Percentiles rank a stretch among this genome's conserved stretches.
phyloP scores from a whole-genome alignment of 2,113 vertebrate genomes.

The Burhinus bistriatus region DNA sequence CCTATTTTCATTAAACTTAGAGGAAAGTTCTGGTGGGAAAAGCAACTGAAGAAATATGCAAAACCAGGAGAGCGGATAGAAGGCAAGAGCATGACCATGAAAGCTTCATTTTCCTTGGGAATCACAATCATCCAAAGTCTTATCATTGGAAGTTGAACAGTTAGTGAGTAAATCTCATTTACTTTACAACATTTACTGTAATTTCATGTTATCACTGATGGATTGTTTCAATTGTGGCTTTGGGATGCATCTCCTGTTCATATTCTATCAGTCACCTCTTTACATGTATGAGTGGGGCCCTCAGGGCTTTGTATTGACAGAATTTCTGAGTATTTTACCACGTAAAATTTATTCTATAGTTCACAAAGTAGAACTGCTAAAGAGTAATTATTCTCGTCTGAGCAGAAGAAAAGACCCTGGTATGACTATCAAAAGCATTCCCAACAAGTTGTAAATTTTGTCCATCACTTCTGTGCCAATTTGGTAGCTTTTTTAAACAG shows the following conservation, averaged over 20 bases:
- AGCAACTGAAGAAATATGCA: not conserved
- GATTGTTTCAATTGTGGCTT: not conserved
- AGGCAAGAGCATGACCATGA: not conserved
- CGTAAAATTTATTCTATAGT: not conserved
- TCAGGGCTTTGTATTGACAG: not conserved
- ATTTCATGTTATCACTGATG: not conserved
- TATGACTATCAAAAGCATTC: not conserved
- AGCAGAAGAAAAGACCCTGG: not conserved
- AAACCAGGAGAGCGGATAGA: not conserved
- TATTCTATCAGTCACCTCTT: not conserved
- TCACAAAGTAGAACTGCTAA: not conserved
- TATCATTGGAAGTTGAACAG: not conserved
- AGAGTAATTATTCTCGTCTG: not conserved
- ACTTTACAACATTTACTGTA: not conserved
- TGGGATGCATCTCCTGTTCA: not conserved
- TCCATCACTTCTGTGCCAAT: not conserved
- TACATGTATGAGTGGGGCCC: accelerated
- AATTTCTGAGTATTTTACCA: not conserved
- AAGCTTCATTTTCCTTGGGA: not conserved
- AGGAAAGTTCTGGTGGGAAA: not conserved
- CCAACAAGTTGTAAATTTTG: not conserved
- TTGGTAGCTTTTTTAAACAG: not conserved
- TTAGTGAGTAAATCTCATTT: not conserved
- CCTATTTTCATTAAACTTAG: not conserved
- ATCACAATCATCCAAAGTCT: not conserved